Evolutionary conservation across 2,113 vertebrate species (phyloP).

Genomic region (Rhinogobius similis): DNA sequence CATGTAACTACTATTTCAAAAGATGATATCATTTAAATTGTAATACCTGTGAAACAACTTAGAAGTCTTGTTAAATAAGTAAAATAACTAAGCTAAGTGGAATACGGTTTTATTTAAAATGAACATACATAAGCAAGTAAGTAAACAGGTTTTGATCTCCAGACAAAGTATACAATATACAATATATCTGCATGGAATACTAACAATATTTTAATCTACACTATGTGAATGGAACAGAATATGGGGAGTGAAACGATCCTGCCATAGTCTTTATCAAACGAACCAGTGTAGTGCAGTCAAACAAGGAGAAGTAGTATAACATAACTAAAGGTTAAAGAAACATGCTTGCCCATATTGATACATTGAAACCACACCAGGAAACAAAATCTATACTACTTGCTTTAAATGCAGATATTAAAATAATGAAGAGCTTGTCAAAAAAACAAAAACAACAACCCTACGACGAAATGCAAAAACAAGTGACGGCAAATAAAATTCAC

Average conservation of each 20-base stretch:
- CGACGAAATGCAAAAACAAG: slow-evolving; percentile 53
- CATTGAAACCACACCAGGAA: slow-evolving; percentile 60
- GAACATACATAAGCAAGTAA: slow-evolving; percentile 79
- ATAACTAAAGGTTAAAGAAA: slow-evolving; percentile 51
- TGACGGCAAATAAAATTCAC: slow-evolving; percentile 67
- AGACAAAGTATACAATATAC: slow-evolving; percentile 79
- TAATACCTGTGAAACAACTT: slow-evolving; percentile 75
- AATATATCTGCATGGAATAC: slow-evolving; percentile 67
- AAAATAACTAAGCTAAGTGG: slow-evolving; percentile 79
- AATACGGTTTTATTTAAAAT: slow-evolving; percentile 80
- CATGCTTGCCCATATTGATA: slow-evolving; percentile 64
- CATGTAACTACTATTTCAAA: slow-evolving; percentile 63
- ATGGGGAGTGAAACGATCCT: slow-evolving; percentile 53
- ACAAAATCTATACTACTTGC: slow-evolving; percentile 44
- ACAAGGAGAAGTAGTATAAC: slow-evolving; percentile 26
- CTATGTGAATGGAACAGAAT: slow-evolving; percentile 55
- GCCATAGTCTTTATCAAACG: slow-evolving; percentile 41
- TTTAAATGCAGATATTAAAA: slow-evolving; percentile 65
- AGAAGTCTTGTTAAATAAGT: slow-evolving; percentile 77
- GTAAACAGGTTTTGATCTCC: slow-evolving; percentile 73
- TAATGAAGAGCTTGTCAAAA: slow-evolving; percentile 32
- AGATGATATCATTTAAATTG: slow-evolving; percentile 37
- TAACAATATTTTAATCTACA: slow-evolving; percentile 69
- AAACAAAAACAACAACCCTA: slow-evolving; percentile 58
- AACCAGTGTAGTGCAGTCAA: slow-evolving; percentile 27